Evolutionary conservation across 2,888 invertebrate species (phyloP).

Genomic region (Hyppa rectilinea): DNA sequence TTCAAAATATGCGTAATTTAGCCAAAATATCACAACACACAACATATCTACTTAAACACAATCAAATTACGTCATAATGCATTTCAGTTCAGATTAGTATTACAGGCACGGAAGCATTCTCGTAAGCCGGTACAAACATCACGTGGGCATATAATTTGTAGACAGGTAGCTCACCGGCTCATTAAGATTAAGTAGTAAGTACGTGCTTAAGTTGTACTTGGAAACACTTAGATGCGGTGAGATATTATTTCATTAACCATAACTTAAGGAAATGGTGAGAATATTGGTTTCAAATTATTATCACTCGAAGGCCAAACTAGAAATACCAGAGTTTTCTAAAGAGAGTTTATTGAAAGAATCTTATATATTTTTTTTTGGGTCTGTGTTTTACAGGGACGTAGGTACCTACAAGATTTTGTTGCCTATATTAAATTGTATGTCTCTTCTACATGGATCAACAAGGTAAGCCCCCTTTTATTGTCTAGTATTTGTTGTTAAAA

Average conservation of each 20-base stretch:
- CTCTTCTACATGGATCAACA: not conserved
- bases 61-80: not conserved
- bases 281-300: not conserved
- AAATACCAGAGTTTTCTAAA: not conserved
- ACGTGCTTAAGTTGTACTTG: not conserved
- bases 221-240: not conserved
- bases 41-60: not conserved
- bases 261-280: not conserved
- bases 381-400: not conserved
- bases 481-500: too few relatives aligned
- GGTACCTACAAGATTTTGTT: not conserved
- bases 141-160: slow-evolving; percentile 1
- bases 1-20: not conserved
- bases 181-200: slow-evolving; percentile 37
- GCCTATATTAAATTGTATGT: not conserved
- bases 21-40: not conserved
- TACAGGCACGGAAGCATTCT: slow-evolving; percentile 18
- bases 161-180: slow-evolving; percentile 25
- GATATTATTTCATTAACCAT: not conserved
- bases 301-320: too few relatives aligned
- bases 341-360: not conserved
- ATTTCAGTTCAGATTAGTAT: slow-evolving; percentile 19
- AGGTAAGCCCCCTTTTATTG: too few relatives aligned
- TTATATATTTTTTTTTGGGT: not conserved
- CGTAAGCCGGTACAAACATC: slow-evolving; percentile 1